Base-by-base conservation (phyloP, 2,797 vertebrate species). In the Chrysocyon brachyurus region DNA sequence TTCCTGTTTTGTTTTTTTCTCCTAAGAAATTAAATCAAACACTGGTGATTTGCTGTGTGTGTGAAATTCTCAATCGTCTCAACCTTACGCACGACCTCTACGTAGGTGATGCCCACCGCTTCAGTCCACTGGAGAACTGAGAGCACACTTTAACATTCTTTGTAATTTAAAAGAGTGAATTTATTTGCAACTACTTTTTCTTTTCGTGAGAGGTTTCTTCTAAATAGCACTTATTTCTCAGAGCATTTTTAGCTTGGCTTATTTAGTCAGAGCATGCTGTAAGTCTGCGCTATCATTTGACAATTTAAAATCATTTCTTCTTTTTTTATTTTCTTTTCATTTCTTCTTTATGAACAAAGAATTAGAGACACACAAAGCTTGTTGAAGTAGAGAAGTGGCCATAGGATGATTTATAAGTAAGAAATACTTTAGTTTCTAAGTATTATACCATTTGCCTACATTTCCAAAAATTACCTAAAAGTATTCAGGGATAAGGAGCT, bases 141-240 rank as follows among this genome's bases (percentile, higher is more conserved):
- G 61, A 92, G 73, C 77, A 68, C 5, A 64, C 72, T 95, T 96
- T 90, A 85, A 93, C 9, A 75, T 21, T 68, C 40, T 33, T n/a
- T 93, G 19, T 64, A 95, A 66, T 96, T 90, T 64, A 88, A 92
- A 83, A 88, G 86, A n/a, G 8, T 75, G 83, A 52, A 83, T 26
- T 84, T 78, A 77, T 57, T 86, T 93, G 66, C 16, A 92, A 89
- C 24, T 73, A 92, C 79, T 63, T 84, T 31, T 79, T 90, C 15
- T 66, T 22, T 52, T 93, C 16, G 33, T 95, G 92, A 79, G 46
- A 87, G 61, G 92, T 92, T 85, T 95, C 63, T 54, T 86, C 64
- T 61, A 94, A 87, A n/a, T 56, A 59, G 70, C 54, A 77, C 61
- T 54, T 85, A 85, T 68, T 87, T 95, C 57, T 93, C 52, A 36